A percentile compares a stretch with the other conserved stretches of the same genome.
Evolutionary conservation across 1,140 invertebrate genomes (phyloP).

Genomic region (Leptopilina boulardi): DNA sequence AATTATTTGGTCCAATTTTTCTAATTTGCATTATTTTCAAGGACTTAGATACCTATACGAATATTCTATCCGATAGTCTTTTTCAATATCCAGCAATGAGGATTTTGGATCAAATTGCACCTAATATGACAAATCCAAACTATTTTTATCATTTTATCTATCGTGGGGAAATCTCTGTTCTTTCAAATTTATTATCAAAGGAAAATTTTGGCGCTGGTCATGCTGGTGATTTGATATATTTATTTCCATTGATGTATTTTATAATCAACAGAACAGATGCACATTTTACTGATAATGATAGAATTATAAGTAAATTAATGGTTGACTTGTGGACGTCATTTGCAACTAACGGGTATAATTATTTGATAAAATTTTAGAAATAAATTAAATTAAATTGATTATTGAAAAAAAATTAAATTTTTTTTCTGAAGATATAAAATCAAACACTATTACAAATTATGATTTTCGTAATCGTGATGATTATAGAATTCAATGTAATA

Average conservation of each 20-base stretch:
- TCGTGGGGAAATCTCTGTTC: background rate
- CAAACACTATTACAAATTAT: no score
- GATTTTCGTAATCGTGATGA: no score
- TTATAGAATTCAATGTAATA: no score
- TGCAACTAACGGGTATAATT: background rate
- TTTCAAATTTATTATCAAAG: background rate
- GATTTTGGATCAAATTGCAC: slow-evolving; percentile 7
- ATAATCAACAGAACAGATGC: background rate
- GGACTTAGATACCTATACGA: background rate
- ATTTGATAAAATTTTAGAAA: background rate
- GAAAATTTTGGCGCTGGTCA: background rate
- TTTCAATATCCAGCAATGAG: background rate
- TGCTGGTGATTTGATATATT: background rate
- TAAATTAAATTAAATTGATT: no score
- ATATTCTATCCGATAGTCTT: background rate
- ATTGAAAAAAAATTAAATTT: no score
- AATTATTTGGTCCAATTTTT: no score
- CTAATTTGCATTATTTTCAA: background rate
- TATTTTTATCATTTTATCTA: slow-evolving; percentile 18
- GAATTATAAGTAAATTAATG: background rate
- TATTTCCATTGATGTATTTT: background rate
- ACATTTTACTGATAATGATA: background rate
- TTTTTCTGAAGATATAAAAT: no score
- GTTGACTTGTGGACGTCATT: background rate
- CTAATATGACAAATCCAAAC: slow-evolving; percentile 6